These are phyloP conservation scores for Neogale vison DNA, from an alignment of 2,113 vertebrate species.

Conservation along the genomic window DNA sequence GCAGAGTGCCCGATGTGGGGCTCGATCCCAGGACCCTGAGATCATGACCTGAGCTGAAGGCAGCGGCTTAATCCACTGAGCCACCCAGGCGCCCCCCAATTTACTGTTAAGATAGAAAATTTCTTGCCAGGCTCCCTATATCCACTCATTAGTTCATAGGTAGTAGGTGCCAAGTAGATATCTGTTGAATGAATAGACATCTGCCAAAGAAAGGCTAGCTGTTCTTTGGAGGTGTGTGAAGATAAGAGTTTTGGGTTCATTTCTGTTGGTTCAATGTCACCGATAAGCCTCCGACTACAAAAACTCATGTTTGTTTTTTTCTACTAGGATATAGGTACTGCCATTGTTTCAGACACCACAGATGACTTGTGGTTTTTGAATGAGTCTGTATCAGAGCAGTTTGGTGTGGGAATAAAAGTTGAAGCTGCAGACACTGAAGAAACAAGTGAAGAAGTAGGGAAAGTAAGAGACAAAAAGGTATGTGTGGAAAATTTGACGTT, in stretches of 20 bases:
- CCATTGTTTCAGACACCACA: constrained; percentile 95
- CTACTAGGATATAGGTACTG: constrained; percentile 94
- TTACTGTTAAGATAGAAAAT: constrained; percentile 24
- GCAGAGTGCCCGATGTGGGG: too few species aligned
- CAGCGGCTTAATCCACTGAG: too few species aligned
- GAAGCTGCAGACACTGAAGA: constrained; percentile 84
- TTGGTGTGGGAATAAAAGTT: constrained; percentile 89
- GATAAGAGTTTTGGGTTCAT: neutral
- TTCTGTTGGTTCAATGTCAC: constrained; percentile 13
- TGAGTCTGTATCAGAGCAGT: constrained; percentile 91
- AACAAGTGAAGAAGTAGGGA: constrained; percentile 75
- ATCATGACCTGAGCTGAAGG: too few species aligned
- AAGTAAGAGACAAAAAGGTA: constrained; percentile 86
- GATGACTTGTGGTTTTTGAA: constrained; percentile 97
- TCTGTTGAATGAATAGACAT: neutral
- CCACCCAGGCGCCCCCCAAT: too few species aligned
- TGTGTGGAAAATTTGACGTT: neutral
- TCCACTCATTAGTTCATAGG: neutral
- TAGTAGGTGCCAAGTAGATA: neutral
- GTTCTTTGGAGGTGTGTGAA: constrained; percentile 8
- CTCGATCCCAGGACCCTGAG: too few species aligned
- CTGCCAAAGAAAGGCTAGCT: neutral
- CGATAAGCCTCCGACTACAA: constrained; percentile 27
- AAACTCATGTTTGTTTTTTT: constrained; percentile 77
- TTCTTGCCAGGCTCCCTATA: neutral